Base-by-base conservation (phyloP, 2,888 invertebrate species). In the Patella caerulea region DNA sequence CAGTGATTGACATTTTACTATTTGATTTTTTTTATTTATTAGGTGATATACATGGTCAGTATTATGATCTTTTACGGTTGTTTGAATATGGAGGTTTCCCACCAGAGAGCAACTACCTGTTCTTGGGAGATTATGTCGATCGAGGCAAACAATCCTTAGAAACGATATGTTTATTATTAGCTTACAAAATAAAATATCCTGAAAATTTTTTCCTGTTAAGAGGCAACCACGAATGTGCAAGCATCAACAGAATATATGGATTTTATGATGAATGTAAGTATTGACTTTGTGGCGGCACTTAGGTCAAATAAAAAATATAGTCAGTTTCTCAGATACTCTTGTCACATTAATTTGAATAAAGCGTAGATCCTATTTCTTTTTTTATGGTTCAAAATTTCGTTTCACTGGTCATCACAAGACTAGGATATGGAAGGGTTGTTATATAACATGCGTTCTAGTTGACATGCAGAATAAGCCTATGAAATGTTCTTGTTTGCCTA, bases 21-120 rank as follows among this genome's bases (percentile, higher is more conserved):
- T 59, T 59, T 59, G n/a, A 1, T 74, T n/a, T 77, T 19, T 17
- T 65, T 45, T 45, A n/a, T n/a, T n/a, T n/a, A 91, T 3, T 87
- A 97, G 97, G 98, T 93, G 99, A 99, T 92, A 98, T 99, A 89
- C 98, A 99, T 92, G 99, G 99, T 83, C 99, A 99, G 93, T 99
- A 99, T 93, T 98, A 98, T 92, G 99, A 99, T 93, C 94, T 99
- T 87, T 93, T 99, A 88, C 95, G 99, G 91, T 94, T 99, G 85
- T 99, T 99, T 92, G 99, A 99, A 92, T 99, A 99, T 91, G 99
- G 99, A 77, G 98, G 98, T 69, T 99, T 99, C 92, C 99, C 99
- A 72, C 99, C 99, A 29, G 98, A 99, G 93, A 97, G 98, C 83
- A 99, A 99, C 94, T 99, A 99, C 93, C 94, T 99, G 88, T 99